Conservation (phyloP, 2,888 invertebrate genomes). For the Zeuzera pyrina region DNA sequence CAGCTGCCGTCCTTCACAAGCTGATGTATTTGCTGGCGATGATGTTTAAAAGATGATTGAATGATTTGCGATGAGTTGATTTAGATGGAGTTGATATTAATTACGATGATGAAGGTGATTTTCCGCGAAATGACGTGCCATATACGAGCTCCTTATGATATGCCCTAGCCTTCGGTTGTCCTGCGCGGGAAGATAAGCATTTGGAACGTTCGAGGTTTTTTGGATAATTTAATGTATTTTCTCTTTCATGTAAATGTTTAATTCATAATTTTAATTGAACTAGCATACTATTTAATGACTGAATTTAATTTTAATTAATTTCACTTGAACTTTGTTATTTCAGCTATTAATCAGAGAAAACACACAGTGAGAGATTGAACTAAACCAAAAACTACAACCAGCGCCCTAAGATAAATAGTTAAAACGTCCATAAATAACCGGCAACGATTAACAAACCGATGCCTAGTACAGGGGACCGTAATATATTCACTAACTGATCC, state of each 20-base stretch:
- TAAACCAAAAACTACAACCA: not conserved
- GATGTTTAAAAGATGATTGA: too few species aligned
- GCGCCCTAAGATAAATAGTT: constrained; percentile 30
- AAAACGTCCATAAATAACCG: constrained; percentile 57
- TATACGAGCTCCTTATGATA: too few species aligned
- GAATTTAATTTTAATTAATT: not conserved
- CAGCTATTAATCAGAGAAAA: not conserved
- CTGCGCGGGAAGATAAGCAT: too few species aligned
- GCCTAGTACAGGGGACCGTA: constrained; percentile 56
- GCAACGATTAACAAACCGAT: constrained; percentile 67
- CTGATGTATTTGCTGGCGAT: too few species aligned
- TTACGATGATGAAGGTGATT: too few species aligned
- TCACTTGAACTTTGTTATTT: not conserved
- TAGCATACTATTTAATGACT: not conserved
- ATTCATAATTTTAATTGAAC: not conserved
- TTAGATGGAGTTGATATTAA: too few species aligned
- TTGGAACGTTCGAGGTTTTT: not conserved
- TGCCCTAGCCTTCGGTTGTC: too few species aligned
- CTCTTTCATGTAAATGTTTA: not conserved
- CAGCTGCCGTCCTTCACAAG: too few species aligned
- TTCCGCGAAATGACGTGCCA: too few species aligned
- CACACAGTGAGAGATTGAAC: not conserved
- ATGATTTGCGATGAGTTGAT: too few species aligned
- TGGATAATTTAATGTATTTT: not conserved
- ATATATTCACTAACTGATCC: constrained; percentile 69